A percentile compares a stretch with the other conserved stretches of the same genome.
Evolutionary conservation across 2,797 vertebrate species (phyloP).

Genomic region (Trematomus bernacchii): DNA sequence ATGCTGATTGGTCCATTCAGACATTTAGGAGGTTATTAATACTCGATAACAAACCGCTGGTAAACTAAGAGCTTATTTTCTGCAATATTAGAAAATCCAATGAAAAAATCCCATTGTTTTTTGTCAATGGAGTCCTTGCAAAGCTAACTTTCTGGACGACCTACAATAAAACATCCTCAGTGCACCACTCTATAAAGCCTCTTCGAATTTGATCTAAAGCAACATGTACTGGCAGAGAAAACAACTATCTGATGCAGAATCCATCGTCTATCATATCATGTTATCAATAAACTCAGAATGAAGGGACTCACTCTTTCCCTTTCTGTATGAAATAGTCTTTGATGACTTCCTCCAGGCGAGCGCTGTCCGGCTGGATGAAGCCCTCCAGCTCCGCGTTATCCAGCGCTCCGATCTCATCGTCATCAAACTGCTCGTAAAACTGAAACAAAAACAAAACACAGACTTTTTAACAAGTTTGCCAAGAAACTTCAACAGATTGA

Average conservation of each 20-base stretch:
- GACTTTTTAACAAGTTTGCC: neutral
- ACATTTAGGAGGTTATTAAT: too few species aligned
- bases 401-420: constrained; percentile 96
- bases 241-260: neutral
- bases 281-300: neutral
- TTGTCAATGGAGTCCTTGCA: too few species aligned
- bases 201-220: neutral
- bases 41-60: too few species aligned
- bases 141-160: too few species aligned
- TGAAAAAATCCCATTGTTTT: too few species aligned
- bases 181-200: too few species aligned
- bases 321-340: constrained; percentile 93
- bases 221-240: neutral
- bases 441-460: constrained; percentile 59
- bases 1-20: too few species aligned
- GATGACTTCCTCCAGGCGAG: constrained; percentile 91
- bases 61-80: too few species aligned
- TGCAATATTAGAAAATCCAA: too few species aligned
- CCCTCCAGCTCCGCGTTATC: constrained; percentile 97
- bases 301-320: constrained; percentile 87
- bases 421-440: constrained; percentile 97
- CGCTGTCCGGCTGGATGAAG: constrained; percentile 89
- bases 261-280: too few species aligned
- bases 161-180: too few species aligned
- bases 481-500: too few species aligned